Evolutionary conservation across 2,113 vertebrate species (phyloP).

Genomic region (Psilopsiagon aymara): DNA sequence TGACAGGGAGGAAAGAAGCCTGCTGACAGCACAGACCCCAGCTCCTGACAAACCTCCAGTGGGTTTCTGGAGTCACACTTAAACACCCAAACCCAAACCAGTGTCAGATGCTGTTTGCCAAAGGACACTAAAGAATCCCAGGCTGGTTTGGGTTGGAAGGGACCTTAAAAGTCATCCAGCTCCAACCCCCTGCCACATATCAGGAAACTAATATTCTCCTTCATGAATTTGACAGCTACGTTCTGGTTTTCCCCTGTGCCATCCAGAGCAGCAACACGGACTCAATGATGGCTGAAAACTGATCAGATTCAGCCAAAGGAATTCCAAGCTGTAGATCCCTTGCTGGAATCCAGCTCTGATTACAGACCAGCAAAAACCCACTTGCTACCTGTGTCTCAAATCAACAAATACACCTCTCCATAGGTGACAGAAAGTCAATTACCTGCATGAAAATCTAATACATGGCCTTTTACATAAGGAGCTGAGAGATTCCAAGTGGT

Average conservation of each 20-base stretch:
- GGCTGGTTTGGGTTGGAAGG: background rate
- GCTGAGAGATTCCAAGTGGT: background rate
- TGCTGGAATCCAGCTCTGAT: background rate
- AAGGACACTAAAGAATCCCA: background rate
- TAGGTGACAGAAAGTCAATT: background rate
- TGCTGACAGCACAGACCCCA: background rate
- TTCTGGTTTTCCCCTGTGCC: background rate
- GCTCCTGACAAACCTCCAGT: background rate
- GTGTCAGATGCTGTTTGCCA: background rate
- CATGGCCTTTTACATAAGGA: background rate
- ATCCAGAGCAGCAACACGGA: background rate
- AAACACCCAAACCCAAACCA: background rate
- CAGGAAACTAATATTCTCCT: background rate
- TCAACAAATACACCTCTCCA: background rate
- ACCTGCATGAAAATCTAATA: background rate
- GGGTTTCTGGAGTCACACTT: background rate
- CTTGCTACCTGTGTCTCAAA: background rate
- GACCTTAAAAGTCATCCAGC: background rate
- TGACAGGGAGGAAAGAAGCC: background rate
- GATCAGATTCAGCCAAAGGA: constrained; percentile 21
- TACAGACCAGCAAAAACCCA: background rate
- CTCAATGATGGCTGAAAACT: background rate
- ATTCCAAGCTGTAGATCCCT: background rate
- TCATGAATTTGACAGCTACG: background rate
- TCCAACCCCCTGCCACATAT: background rate